Conservation (phyloP, 2,797 vertebrate species). For the Hoplostethus mediterraneus region DNA sequence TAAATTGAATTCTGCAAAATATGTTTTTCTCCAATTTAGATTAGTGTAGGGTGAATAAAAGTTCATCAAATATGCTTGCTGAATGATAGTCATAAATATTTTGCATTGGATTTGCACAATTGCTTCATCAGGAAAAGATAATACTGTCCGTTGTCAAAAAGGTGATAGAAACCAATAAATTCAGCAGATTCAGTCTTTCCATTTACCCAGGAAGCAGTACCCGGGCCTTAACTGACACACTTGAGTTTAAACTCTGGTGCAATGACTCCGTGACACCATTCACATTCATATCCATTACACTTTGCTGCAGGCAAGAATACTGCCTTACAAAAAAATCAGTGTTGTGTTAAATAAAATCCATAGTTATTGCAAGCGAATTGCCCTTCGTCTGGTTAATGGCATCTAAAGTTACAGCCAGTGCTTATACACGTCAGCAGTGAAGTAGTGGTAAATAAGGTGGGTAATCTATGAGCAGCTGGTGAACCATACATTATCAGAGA, state of each 20-base stretch:
- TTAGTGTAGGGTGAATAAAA: slow-evolving; percentile 1
- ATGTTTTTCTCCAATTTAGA: slow-evolving; percentile 6
- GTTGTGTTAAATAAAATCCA: slow-evolving; percentile 43
- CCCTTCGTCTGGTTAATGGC: slow-evolving; percentile 9
- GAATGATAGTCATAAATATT: slow-evolving; percentile 8
- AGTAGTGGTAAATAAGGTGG: background rate
- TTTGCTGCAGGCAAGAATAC: slow-evolving; percentile 11
- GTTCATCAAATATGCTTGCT: slow-evolving; percentile 2
- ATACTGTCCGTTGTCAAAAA: slow-evolving; percentile 12
- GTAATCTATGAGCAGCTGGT: background rate
- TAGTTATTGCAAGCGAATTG: slow-evolving; percentile 24
- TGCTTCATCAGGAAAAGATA: slow-evolving; percentile 13
- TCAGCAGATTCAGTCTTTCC: slow-evolving; percentile 8
- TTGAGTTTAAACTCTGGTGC: slow-evolving; percentile 8
- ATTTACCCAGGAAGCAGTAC: background rate
- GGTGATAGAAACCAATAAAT: slow-evolving; percentile 20
- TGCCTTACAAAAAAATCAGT: slow-evolving; percentile 32
- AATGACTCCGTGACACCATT: background rate
- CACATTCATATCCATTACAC: slow-evolving; percentile 24
- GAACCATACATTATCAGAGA: background rate
- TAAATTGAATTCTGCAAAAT: slow-evolving; percentile 22
- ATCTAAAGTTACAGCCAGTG: slow-evolving; percentile 13
- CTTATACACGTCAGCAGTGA: background rate
- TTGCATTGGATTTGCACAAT: background rate
- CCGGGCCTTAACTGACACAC: slow-evolving; percentile 7